These are phyloP conservation scores for Florisuga fusca DNA, from an alignment of 2,797 vertebrate genomes.

Conservation along the genomic window DNA sequence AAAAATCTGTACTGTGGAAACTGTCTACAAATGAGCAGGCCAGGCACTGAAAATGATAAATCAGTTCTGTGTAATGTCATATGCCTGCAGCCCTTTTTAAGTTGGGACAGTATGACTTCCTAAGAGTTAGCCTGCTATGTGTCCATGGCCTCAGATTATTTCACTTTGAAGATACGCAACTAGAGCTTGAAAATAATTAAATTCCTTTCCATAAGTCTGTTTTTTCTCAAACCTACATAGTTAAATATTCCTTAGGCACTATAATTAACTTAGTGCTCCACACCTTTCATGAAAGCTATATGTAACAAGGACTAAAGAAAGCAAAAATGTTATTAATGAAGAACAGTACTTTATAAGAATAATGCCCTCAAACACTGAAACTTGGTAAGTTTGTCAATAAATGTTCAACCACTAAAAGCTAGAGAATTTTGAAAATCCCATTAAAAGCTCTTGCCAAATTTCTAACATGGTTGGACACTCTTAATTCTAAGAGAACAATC, in stretches of 20 bases:
- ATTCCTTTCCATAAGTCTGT: slow-evolving; percentile 12
- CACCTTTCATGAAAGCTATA: neutral
- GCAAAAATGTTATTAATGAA: neutral
- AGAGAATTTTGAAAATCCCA: neutral
- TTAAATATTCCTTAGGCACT: neutral
- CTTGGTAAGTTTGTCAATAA: neutral
- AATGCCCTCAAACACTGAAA: neutral
- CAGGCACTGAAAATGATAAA: slow-evolving; percentile 19
- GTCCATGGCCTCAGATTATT: neutral
- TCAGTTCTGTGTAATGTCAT: slow-evolving; percentile 35
- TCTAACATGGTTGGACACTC: neutral
- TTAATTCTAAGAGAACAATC: neutral
- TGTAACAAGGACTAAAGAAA: neutral
- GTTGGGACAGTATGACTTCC: neutral
- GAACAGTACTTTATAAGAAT: neutral
- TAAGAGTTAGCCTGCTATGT: neutral
- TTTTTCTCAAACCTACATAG: neutral
- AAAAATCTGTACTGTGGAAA: neutral
- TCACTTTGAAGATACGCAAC: neutral
- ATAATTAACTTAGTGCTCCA: neutral
- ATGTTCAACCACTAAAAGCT: neutral
- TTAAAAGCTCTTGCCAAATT: neutral
- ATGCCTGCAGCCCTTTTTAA: slow-evolving; percentile 12
- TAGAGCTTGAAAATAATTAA: slow-evolving; percentile 41
- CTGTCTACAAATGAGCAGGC: slow-evolving; percentile 3